Evolutionary conservation across 2,888 invertebrate species (phyloP), one percentile per base, ranked within the genome.

Genomic region (Priocnemis perturbator): DNA sequence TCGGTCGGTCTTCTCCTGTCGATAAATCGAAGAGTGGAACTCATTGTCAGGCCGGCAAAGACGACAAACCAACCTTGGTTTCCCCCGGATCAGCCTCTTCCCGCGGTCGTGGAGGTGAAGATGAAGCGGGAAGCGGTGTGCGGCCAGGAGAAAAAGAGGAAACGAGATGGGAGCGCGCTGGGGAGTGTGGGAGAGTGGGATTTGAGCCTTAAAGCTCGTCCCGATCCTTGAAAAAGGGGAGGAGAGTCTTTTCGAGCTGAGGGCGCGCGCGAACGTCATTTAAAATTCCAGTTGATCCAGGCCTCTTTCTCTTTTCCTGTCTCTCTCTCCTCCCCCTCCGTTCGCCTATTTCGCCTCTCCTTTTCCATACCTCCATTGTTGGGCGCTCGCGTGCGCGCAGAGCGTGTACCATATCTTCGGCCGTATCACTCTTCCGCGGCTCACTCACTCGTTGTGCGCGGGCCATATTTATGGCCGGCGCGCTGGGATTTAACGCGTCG

Each of bases 21-120:
- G 76, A 77, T 71, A 76, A 74, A 76, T 77, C 77, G 77, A 74
- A 73, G 73, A 76, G 67, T 71, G 69, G 71, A 77, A 76, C 69
- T 76, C 76, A 77, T 76, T 73, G 71, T 77, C 69, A 69, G 55
- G 69, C 67, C 64, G 55, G 47, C 61, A 69, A 64, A 67, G 65
- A 63, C 63, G 73, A 64, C 69, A 66, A 78, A 71, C 67, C 67
- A 59, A 70, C 59, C 69, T 71, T 67, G 61, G 65, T 69, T 69
- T 72, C 71, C 63, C 30, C 47, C 57, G 26, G 60, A 37, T 37
- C 37, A 37, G 37, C 37, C 37, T 37, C 37, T 37, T 37, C 11
- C 7, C 37, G 37, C 26, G 37, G 37, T 37, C 26, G 26, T 26
- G 26, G 47, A 47, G 17, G 47, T n/a, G 47, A 17, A 47, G 23